Evolutionary conservation across 2,888 invertebrate genomes (phyloP).

Genomic region (Pilophorus perplexus): DNA sequence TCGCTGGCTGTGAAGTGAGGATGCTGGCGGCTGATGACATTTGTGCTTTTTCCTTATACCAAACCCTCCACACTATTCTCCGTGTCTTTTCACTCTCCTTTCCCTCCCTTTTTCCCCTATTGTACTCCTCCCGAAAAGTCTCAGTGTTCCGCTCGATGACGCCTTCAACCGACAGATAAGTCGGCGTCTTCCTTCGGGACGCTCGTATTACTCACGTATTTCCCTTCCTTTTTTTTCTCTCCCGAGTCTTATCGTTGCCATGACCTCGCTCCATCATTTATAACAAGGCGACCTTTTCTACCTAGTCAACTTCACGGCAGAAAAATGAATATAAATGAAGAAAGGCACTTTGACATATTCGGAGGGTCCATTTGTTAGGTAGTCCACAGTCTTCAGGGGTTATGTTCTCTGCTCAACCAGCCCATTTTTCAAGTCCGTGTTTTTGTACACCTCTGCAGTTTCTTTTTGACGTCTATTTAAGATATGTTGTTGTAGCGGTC

Average conservation of each 20-base stretch:
- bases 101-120: neutral
- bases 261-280: slow-evolving; percentile 27
- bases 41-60: slow-evolving; percentile 16
- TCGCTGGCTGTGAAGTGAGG: neutral
- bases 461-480: neutral
- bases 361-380: neutral
- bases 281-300: slow-evolving; percentile 13
- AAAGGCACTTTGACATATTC: slow-evolving; percentile 22
- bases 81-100: neutral
- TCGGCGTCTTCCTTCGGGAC: slow-evolving; percentile 14
- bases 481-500: neutral
- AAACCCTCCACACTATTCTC: neutral
- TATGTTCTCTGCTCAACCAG: neutral
- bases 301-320: slow-evolving; percentile 23
- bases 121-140: neutral
- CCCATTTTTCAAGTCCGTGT: neutral
- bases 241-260: slow-evolving; percentile 4
- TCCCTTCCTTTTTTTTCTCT: neutral
- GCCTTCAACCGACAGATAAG: slow-evolving; percentile 22
- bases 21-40: slow-evolving; percentile 32
- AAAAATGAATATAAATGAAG: slow-evolving; percentile 33
- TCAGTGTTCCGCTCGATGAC: slow-evolving; percentile 28
- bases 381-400: neutral
- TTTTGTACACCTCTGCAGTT: neutral
- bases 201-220: neutral